phyloP scores from a whole-genome alignment of 2,113 vertebrate species.

The Toxotes jaculatrix region DNA sequence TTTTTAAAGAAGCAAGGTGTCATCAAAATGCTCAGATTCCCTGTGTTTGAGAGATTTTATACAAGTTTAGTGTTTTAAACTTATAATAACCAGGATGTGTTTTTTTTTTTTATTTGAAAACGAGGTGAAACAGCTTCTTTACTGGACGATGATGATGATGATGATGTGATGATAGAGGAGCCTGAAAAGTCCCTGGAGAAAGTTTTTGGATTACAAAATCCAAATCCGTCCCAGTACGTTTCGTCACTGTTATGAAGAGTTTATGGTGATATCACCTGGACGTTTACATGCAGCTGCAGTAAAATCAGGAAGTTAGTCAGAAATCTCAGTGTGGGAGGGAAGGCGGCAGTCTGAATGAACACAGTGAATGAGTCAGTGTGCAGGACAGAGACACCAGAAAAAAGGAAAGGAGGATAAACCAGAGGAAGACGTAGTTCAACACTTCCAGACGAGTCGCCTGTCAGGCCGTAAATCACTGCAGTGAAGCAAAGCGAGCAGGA shows the following conservation, averaged over 20 bases:
- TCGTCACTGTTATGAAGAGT: too few species aligned
- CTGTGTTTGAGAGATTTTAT: too few species aligned
- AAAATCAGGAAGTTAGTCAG: not conserved
- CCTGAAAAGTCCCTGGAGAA: not conserved
- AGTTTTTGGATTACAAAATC: not conserved
- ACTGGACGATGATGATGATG: not conserved
- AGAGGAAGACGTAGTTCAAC: slow-evolving; percentile 58
- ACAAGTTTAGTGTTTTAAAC: too few species aligned
- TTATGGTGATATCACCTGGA: too few species aligned
- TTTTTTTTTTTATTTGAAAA: too few species aligned
- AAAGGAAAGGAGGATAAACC: not conserved
- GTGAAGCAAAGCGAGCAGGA: slow-evolving; percentile 13
- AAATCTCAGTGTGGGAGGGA: too few species aligned
- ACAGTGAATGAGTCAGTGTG: not conserved
- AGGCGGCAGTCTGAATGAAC: not conserved
- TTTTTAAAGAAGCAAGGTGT: too few species aligned
- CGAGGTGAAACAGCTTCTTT: not conserved
- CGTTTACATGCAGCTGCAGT: not conserved
- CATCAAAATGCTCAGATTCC: too few species aligned
- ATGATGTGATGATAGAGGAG: rapidly evolving
- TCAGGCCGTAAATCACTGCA: slow-evolving; percentile 42
- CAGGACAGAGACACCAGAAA: not conserved
- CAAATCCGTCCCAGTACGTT: too few species aligned
- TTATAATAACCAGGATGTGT: too few species aligned
- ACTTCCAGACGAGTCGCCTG: slow-evolving; percentile 34